These are phyloP conservation scores for Trissonchulus latispiculum DNA, from an alignment of 2,888 invertebrate genomes.

Conservation along the genomic window DNA sequence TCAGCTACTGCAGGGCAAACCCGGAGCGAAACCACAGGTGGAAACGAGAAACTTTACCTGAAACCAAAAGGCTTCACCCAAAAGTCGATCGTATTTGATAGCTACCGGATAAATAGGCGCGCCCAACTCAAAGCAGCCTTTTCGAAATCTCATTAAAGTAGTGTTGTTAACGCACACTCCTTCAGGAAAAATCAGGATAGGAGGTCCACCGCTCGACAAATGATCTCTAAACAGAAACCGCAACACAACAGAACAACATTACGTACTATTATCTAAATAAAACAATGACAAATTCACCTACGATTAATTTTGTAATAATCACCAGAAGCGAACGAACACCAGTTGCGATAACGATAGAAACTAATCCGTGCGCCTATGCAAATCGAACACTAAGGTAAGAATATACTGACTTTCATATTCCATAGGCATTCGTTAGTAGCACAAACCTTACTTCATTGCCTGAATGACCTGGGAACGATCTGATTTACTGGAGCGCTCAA, in stretches of 20 bases:
- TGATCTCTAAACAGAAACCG: neutral
- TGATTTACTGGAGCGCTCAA: neutral
- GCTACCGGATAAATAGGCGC: slow-evolving; percentile 11
- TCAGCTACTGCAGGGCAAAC: too few relatives aligned
- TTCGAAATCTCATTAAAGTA: neutral
- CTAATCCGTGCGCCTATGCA: too few relatives aligned
- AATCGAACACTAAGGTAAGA: too few relatives aligned
- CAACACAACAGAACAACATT: neutral
- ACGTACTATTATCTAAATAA: too few relatives aligned
- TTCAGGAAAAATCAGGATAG: slow-evolving; percentile 6
- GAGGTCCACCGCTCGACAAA: neutral
- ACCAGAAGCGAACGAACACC: too few relatives aligned
- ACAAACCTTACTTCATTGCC: slow-evolving; percentile 4
- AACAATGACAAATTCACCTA: too few relatives aligned
- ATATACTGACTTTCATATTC: too few relatives aligned
- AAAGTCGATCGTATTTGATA: slow-evolving; percentile 4
- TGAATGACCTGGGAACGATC: neutral
- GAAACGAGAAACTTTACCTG: neutral
- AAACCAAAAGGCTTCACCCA: slow-evolving; percentile 6
- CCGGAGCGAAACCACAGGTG: too few relatives aligned
- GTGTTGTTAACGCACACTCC: slow-evolving; percentile 5
- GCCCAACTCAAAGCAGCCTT: slow-evolving; percentile 9
- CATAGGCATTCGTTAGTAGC: too few relatives aligned
- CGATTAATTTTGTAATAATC: too few relatives aligned
- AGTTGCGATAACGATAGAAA: too few relatives aligned